phyloP scores from a whole-genome alignment of 2,113 vertebrate genomes.

The Ammodytes dubius region DNA sequence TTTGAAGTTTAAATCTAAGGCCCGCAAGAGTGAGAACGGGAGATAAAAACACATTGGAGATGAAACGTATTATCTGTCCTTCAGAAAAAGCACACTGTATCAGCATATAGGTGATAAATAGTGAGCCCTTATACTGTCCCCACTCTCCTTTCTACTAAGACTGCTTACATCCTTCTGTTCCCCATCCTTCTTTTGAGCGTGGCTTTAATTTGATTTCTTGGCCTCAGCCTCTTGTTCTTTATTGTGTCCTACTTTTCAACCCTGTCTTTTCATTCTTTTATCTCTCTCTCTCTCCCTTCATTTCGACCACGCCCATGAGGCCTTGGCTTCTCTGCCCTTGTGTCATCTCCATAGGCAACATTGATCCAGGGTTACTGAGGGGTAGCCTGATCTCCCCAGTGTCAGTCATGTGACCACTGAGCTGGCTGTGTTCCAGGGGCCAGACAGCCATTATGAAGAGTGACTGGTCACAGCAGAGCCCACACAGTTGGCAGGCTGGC shows the following conservation, averaged over 20 bases:
- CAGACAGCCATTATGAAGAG: slow-evolving; percentile 75
- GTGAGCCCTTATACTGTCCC: slow-evolving; percentile 29
- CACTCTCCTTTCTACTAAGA: slow-evolving; percentile 25
- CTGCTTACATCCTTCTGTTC: slow-evolving; percentile 9
- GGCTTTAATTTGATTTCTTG: slow-evolving; percentile 5
- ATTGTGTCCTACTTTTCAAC: not conserved
- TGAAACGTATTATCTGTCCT: slow-evolving; percentile 60
- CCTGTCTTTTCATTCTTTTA: not conserved
- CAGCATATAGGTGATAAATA: slow-evolving; percentile 60
- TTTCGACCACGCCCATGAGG: not conserved
- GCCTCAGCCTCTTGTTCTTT: not conserved
- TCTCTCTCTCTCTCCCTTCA: not conserved
- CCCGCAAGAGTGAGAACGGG: slow-evolving; percentile 42
- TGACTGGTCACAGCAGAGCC: slow-evolving; percentile 72
- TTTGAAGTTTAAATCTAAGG: slow-evolving; percentile 72
- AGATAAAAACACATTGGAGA: slow-evolving; percentile 52
- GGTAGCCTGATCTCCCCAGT: slow-evolving; percentile 46
- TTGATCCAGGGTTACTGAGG: slow-evolving; percentile 43
- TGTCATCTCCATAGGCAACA: slow-evolving; percentile 33
- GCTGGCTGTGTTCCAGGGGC: slow-evolving; percentile 65
- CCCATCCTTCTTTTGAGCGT: not conserved
- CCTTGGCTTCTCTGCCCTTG: slow-evolving; percentile 11
- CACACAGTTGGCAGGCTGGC: slow-evolving; percentile 77
- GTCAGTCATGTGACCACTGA: slow-evolving; percentile 61
- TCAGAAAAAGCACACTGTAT: slow-evolving; percentile 45